These are phyloP conservation scores for Porites cylindrica DNA, from an alignment of 92 coral and sea anemone genomes.

Conservation along the genomic window DNA sequence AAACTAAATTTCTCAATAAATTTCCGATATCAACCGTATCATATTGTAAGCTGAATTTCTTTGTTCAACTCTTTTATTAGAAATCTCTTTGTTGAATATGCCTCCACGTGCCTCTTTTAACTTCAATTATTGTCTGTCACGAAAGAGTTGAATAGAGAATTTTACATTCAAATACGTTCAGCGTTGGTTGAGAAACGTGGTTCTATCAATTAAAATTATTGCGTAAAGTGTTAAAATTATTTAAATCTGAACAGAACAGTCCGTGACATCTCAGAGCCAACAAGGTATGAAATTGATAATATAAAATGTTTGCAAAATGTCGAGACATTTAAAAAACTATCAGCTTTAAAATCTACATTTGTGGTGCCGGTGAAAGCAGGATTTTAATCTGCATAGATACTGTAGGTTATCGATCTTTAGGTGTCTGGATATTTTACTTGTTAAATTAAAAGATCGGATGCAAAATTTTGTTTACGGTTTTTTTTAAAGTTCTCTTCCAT, in stretches of 20 bases:
- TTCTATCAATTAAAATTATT: background rate
- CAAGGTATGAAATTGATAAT: no score
- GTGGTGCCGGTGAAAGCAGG: background rate
- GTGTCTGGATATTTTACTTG: background rate
- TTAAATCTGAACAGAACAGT: background rate
- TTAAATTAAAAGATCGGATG: background rate
- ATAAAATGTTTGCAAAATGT: no score
- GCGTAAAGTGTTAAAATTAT: background rate
- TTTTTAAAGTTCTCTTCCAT: background rate
- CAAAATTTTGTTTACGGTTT: background rate
- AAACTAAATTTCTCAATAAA: background rate
- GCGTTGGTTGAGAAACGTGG: background rate
- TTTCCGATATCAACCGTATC: slow-evolving; percentile 11
- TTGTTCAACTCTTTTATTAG: slow-evolving; percentile 25
- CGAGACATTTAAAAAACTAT: no score
- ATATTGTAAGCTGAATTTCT: slow-evolving; percentile 9
- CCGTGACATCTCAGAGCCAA: no score
- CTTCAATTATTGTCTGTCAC: background rate
- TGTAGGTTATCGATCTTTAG: no score
- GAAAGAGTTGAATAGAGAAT: slow-evolving; percentile 12
- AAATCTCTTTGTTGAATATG: slow-evolving; percentile 33
- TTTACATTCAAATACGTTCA: background rate
- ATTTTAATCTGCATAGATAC: no score
- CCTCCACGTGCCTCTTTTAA: slow-evolving; percentile 40
- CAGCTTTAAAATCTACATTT: background rate